Conservation (phyloP, 1,140 invertebrate species). For the Probaryconus sp. region DNA sequence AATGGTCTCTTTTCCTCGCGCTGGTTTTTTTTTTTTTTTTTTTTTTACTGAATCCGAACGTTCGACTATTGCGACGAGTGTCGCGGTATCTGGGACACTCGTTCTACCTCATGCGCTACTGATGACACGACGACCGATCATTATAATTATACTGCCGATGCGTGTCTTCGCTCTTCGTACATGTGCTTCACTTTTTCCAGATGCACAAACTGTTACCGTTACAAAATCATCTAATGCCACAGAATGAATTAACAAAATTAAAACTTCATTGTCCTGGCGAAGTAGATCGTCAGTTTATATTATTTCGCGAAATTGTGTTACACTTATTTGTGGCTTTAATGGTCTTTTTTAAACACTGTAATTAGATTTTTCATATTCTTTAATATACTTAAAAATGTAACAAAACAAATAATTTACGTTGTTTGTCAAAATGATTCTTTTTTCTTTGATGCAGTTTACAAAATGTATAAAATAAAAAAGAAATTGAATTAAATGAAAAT, state of each 20-base stretch:
- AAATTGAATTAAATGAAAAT: too few species aligned
- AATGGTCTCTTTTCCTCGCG: slow-evolving; percentile 14
- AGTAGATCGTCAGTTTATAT: slow-evolving; percentile 1
- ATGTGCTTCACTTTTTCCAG: background rate
- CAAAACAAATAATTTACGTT: too few species aligned
- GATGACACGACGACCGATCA: slow-evolving; percentile 22
- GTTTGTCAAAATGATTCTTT: too few species aligned
- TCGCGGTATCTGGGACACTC: slow-evolving; percentile 28
- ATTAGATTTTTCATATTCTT: too few species aligned
- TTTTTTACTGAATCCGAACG: background rate
- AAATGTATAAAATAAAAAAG: too few species aligned
- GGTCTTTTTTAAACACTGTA: too few species aligned
- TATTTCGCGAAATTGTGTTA: too few species aligned
- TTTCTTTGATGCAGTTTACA: too few species aligned
- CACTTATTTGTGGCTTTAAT: too few species aligned
- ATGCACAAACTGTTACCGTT: background rate
- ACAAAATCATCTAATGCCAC: slow-evolving; percentile 3
- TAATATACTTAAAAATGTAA: too few species aligned
- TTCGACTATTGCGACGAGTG: slow-evolving; percentile 2
- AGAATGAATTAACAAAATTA: slow-evolving; percentile 3
- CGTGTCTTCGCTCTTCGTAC: background rate
- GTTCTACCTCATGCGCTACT: slow-evolving; percentile 14
- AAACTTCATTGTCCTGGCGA: slow-evolving; percentile 3
- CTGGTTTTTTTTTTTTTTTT: too few species aligned
- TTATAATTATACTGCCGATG: slow-evolving; percentile 21